Base-by-base conservation (phyloP, 1,140 invertebrate species). In the Achatina immaculata region DNA sequence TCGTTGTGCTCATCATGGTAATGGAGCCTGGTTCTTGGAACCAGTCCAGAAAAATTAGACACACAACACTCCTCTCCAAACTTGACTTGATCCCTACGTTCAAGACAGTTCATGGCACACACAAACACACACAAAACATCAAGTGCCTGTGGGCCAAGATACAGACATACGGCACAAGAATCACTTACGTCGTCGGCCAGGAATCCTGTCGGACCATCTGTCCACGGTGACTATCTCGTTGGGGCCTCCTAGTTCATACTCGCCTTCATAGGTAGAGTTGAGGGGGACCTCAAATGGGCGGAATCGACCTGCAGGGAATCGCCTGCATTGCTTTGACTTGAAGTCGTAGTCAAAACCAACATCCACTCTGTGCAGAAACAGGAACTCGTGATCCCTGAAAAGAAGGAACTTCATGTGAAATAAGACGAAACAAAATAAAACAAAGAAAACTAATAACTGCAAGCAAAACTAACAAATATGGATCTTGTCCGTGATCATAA, bases 141-240 rank as follows among this genome's bases (percentile, higher is more conserved):
- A n/a, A n/a, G n/a, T n/a, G n/a, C n/a, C n/a, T n/a, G n/a, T n/a
- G n/a, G n/a, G n/a, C n/a, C n/a, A n/a, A n/a, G n/a, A n/a, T n/a
- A n/a, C n/a, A n/a, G n/a, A n/a, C n/a, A n/a, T n/a, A n/a, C n/a
- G n/a, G n/a, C n/a, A n/a, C n/a, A 31, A 14, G n/a, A 68, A 68
- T 11, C 1, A 40, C 42, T 40, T 9, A 71, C 68, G 14, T 71
- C 40, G 51, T 43, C 82, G 78, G 34, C 73, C 66, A 0, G 85
- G 84, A 28, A 86, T 83, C 24, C 83, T 76, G 75, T 86, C 86
- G 24, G 83, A 85, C 86, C 86, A 87, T 69, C 83, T 80, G 42
- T 84, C 82, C 19, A 81, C 78, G 14, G 76, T 74, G 36, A 87
- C 68, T 14, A 68, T 58, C 73, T 87, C 86, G 0, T 82, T 83